Percentiles rank a stretch among this genome's conserved stretches.
phyloP scores from a whole-genome alignment of 2,797 vertebrate species.

The Crocidura indochinensis region DNA sequence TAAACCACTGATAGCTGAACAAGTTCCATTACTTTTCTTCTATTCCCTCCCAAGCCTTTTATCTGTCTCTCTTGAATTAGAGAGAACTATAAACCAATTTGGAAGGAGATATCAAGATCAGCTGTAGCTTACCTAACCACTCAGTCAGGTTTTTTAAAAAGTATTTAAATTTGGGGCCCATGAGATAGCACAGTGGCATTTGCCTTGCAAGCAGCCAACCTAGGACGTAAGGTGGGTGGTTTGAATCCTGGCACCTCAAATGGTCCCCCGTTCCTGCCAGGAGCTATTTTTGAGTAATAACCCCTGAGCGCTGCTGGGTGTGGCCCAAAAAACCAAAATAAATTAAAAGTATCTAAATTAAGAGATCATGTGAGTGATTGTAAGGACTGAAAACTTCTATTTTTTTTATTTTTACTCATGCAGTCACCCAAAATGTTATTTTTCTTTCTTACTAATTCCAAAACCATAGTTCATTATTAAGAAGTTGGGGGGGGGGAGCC shows the following conservation, averaged over 20 bases:
- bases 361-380: background rate
- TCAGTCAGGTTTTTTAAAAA: conserved; percentile 5
- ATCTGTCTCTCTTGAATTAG: background rate
- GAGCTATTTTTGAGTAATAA: too few species aligned
- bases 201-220: too few species aligned
- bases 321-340: background rate
- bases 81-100: conserved; percentile 35
- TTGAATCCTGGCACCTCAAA: too few species aligned
- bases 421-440: background rate
- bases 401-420: conserved; percentile 1
- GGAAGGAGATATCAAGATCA: background rate
- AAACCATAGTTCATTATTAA: background rate
- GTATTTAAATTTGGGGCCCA: too few species aligned
- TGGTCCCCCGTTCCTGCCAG: too few species aligned
- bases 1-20: background rate
- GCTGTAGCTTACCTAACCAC: background rate
- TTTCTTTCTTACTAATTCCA: background rate
- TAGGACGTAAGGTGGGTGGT: too few species aligned
- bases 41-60: background rate
- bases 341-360: background rate
- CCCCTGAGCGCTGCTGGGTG: too few species aligned
- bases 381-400: background rate
- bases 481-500: too few species aligned
- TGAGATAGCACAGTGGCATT: too few species aligned
- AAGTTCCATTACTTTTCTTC: background rate